A percentile compares a stretch with the other conserved stretches of the same genome.
These are phyloP conservation scores for Synanthedon vespiformis DNA, from an alignment of 2,888 invertebrate species.

Conservation along the genomic window DNA sequence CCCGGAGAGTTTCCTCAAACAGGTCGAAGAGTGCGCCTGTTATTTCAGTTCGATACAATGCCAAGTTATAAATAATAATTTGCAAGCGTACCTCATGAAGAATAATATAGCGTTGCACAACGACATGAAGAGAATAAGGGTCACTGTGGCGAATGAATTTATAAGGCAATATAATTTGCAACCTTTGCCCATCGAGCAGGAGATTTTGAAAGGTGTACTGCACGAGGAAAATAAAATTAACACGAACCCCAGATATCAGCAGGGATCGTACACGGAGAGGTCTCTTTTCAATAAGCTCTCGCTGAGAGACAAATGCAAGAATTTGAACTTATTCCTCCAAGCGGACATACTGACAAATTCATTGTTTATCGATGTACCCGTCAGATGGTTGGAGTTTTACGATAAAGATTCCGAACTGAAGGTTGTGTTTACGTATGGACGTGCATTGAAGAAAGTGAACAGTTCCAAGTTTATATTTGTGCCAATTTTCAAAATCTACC, in stretches of 20 bases:
- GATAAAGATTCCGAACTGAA: conserved; percentile 24
- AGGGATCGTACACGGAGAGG: conserved; percentile 72
- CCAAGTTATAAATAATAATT: conserved; percentile 75
- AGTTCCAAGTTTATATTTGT: conserved; percentile 73
- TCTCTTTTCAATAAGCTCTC: conserved; percentile 56
- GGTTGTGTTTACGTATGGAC: conserved; percentile 54
- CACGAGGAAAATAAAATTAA: conserved; percentile 58
- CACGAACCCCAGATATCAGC: conserved; percentile 54
- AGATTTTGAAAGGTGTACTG: conserved; percentile 53
- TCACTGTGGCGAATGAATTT: conserved; percentile 68
- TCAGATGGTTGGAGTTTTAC: conserved; percentile 34
- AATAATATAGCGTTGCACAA: conserved; percentile 43
- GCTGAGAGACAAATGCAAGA: conserved; percentile 55
- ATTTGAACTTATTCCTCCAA: conserved; percentile 45
- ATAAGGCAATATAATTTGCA: conserved; percentile 70
- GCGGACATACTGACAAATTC: conserved; percentile 56
- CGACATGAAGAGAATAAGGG: conserved; percentile 56
- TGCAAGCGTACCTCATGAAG: conserved; percentile 70
- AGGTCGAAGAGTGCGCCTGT: conserved; percentile 73
- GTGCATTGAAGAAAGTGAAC: conserved; percentile 58
- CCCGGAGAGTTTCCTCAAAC: conserved; percentile 73
- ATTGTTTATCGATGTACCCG: conserved; percentile 32
- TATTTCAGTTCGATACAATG: conserved; percentile 78
- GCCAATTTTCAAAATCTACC: conserved; percentile 56
- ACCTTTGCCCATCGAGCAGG: conserved; percentile 56